phyloP scores from a whole-genome alignment of 2,797 vertebrate species.

The Dromococcyx pavoninus region DNA sequence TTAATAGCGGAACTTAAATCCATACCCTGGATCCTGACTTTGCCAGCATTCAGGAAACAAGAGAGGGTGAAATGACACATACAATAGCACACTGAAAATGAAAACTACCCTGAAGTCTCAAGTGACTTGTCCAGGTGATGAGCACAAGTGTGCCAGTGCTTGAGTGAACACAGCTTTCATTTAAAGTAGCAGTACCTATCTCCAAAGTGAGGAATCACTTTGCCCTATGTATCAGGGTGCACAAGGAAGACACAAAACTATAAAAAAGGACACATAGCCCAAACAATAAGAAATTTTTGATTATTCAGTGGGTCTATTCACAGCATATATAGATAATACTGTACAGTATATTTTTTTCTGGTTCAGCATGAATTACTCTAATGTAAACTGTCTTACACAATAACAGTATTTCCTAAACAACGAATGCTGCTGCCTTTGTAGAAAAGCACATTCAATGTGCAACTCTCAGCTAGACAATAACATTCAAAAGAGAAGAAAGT shows the following conservation, averaged over 20 bases:
- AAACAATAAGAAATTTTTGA: not conserved
- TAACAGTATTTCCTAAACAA: not conserved
- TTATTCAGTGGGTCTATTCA: not conserved
- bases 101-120: not conserved
- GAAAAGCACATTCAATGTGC: not conserved
- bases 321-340: not conserved
- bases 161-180: not conserved
- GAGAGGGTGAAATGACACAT: not conserved
- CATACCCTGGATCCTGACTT: not conserved
- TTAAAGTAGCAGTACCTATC: not conserved
- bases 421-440: not conserved
- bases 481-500: not conserved
- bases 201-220: not conserved
- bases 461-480: not conserved
- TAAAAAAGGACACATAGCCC: not conserved
- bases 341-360: not conserved
- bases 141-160: not conserved
- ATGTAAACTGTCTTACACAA: not conserved
- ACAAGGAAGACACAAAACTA: not conserved
- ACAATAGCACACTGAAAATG: not conserved
- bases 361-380: not conserved
- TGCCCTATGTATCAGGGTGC: not conserved
- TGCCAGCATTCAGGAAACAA: not conserved
- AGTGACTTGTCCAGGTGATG: not conserved
- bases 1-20: not conserved